Evolutionary conservation across 2,888 invertebrate species (phyloP), one percentile per base, ranked within the genome.

Genomic region (Macrophya annulata): DNA sequence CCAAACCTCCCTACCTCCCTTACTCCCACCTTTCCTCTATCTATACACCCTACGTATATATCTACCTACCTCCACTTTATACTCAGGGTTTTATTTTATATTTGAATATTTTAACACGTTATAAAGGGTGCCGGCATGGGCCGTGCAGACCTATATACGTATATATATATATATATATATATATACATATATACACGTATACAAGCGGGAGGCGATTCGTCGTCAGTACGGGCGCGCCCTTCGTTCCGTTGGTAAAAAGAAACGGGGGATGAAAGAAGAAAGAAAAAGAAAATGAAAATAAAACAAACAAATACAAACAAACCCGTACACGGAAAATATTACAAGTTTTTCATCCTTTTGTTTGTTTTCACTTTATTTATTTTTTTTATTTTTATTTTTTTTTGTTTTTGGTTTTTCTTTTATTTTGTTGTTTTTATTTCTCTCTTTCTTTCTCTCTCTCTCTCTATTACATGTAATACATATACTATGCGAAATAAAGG

Each of bases 51-150:
- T 55, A 55, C n/a, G n/a, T n/a, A 51, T 4, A 4, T 6, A 48
- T 17, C n/a, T 55, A 55, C 55, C 55, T 86, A 86, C 85, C 86
- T 82, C 87, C 89, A 88, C 88, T 71, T 71, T 40, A 45, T 74
- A n/a, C 45, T 40, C 77, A 15, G 25, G 31, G 89, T 91, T 91
- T 92, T 91, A 91, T 90, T 91, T 91, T 91, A 90, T 88, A 90
- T 90, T 89, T 92, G 91, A 92, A 92, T 92, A 92, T 92, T 92
- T 91, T 90, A 92, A 91, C 91, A 90, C 88, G 89, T 89, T 89
- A 89, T 86, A 86, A 85, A 72, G 88, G 86, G 84, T 85, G 86
- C n/a, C n/a, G 55, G 31, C n/a, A 55, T 55, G 31, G n/a, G n/a
- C 51, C n/a, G 51, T 51, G 17, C 62, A 25, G 62, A 62, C 59